Conservation (phyloP, 1,140 invertebrate species). For the Stenopsyche tienmushanensis region DNA sequence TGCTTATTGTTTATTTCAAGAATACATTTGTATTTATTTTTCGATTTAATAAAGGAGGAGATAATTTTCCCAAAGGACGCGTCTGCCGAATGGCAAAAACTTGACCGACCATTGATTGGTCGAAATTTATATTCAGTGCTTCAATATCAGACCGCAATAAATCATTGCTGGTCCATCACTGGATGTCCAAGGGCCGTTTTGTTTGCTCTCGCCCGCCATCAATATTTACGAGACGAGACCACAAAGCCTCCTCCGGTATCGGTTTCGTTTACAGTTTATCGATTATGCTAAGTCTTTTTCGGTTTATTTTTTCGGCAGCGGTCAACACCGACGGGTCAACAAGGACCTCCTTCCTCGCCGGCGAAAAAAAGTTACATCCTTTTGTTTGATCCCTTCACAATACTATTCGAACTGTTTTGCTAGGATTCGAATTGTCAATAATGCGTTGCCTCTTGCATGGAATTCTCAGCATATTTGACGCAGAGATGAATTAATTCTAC, state of each 20-base stretch:
- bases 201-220: constrained; percentile 19
- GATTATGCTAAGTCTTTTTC: constrained; percentile 19
- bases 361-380: not conserved
- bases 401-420: not conserved
- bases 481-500: not conserved
- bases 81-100: constrained; percentile 9
- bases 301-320: constrained; percentile 15
- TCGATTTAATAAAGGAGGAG: not conserved
- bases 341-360: constrained; percentile 5
- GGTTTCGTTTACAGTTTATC: constrained; percentile 32
- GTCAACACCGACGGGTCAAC: constrained; percentile 23
- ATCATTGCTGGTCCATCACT: constrained; percentile 25
- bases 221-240: constrained; percentile 32
- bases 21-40: no score
- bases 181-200: constrained; percentile 7
- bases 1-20: no score
- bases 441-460: not conserved
- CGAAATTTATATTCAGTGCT: constrained; percentile 29
- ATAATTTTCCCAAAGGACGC: constrained; percentile 10
- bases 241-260: constrained; percentile 21
- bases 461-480: not conserved
- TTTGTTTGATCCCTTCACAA: constrained; percentile 5
- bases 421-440: not conserved
- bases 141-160: constrained; percentile 25
- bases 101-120: constrained; percentile 16